These are phyloP conservation scores for Sebastes oblongus DNA, from an alignment of 2,797 vertebrate genomes.

Conservation along the genomic window DNA sequence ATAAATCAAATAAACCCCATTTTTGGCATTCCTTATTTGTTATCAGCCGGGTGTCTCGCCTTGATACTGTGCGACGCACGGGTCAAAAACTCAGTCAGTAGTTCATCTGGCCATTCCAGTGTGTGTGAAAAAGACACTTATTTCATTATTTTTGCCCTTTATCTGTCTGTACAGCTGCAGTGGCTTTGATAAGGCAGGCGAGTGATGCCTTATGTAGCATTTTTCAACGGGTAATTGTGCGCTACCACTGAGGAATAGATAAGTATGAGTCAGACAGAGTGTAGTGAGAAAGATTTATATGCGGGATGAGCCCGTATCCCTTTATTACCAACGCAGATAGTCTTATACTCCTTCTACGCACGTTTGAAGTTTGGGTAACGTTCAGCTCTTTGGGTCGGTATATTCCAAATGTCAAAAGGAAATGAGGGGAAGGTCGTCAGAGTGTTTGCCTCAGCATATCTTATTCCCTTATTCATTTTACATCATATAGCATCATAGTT, in stretches of 20 bases:
- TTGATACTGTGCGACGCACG: slow-evolving; percentile 19
- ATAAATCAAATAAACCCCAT: slow-evolving; percentile 28
- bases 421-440: background rate
- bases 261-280: slow-evolving; percentile 55
- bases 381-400: slow-evolving; percentile 27
- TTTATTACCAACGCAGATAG: slow-evolving; percentile 51
- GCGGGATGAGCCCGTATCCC: slow-evolving; percentile 45
- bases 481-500: slow-evolving; percentile 15
- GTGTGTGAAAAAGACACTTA: slow-evolving; percentile 46
- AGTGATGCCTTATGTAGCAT: slow-evolving; percentile 58
- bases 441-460: slow-evolving; percentile 4
- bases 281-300: slow-evolving; percentile 45
- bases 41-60: slow-evolving; percentile 16
- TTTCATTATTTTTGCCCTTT: slow-evolving; percentile 61
- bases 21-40: slow-evolving; percentile 8
- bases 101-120: slow-evolving; percentile 40
- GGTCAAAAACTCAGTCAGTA: slow-evolving; percentile 39
- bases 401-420: slow-evolving; percentile 22
- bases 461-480: slow-evolving; percentile 1
- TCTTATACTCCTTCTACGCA: slow-evolving; percentile 35
- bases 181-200: slow-evolving; percentile 64
- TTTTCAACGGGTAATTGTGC: slow-evolving; percentile 70
- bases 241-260: slow-evolving; percentile 61
- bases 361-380: slow-evolving; percentile 31
- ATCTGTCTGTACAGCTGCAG: slow-evolving; percentile 67